phyloP scores from a whole-genome alignment of 2,797 vertebrate species.

The Coregonus ussuriensis region DNA sequence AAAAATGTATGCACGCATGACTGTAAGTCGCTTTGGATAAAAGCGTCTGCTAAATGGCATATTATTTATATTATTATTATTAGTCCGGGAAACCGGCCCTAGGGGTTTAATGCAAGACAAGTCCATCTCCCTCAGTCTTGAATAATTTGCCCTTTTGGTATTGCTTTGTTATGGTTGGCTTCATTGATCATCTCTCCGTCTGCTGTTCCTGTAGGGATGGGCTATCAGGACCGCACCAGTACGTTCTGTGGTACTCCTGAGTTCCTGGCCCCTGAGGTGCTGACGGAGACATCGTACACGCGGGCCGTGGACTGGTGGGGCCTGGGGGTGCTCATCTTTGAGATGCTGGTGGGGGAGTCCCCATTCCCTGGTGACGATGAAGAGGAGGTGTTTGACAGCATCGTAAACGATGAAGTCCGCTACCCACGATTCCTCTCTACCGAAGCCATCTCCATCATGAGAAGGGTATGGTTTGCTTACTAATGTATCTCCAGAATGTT shows the following conservation, averaged over 20 bases:
- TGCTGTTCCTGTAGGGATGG: constrained; percentile 77
- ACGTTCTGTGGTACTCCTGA: constrained; percentile 90
- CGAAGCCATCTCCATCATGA: constrained; percentile 90
- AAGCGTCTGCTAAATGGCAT: no score
- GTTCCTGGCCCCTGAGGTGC: constrained; percentile 88
- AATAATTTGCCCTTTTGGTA: background rate
- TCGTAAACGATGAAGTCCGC: constrained; percentile 90
- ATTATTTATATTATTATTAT: no score
- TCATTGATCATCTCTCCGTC: background rate
- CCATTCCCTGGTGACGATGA: constrained; percentile 90
- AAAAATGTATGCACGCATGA: no score
- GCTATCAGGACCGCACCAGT: constrained; percentile 87
- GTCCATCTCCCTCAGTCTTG: no score
- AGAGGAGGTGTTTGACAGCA: constrained; percentile 91
- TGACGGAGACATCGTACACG: constrained; percentile 89
- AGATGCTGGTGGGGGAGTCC: constrained; percentile 91
- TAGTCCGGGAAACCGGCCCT: no score
- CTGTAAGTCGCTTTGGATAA: no score
- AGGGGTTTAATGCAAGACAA: no score
- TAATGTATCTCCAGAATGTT: background rate
- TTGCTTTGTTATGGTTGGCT: background rate
- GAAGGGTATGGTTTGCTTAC: constrained; percentile 76
- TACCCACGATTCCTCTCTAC: constrained; percentile 87
- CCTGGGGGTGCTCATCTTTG: constrained; percentile 88
- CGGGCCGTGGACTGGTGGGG: constrained; percentile 91